Evolutionary conservation across 2,888 invertebrate genomes (phyloP).

Genomic region (Nipponacmea schrenckii): DNA sequence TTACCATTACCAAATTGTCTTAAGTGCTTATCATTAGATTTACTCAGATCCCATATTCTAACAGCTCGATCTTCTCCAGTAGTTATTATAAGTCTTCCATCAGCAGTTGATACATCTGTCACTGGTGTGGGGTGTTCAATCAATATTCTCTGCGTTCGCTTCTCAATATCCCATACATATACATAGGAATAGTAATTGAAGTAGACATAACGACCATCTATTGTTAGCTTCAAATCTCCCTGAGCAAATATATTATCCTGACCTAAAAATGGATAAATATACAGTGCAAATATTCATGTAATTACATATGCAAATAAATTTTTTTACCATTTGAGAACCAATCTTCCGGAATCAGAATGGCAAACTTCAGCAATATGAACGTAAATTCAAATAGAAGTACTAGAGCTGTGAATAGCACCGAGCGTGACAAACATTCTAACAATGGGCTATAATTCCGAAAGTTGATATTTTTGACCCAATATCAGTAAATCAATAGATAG

Average conservation of each 20-base stretch:
- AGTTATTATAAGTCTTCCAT: slow-evolving; percentile 26
- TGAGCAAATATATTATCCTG: slow-evolving; percentile 5
- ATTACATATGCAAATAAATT: too few species aligned
- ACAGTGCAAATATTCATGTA: too few species aligned
- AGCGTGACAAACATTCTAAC: too few species aligned
- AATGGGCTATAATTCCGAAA: too few species aligned
- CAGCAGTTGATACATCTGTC: slow-evolving; percentile 19
- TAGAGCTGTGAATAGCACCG: too few species aligned
- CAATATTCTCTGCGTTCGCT: background rate
- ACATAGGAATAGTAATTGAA: background rate
- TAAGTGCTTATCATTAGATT: background rate
- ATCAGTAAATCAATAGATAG: too few species aligned
- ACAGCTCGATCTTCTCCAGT: slow-evolving; percentile 33
- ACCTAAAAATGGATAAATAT: background rate
- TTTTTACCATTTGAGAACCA: too few species aligned
- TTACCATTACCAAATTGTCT: background rate
- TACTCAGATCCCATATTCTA: slow-evolving; percentile 32
- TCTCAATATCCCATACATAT: slow-evolving; percentile 2
- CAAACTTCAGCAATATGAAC: too few species aligned
- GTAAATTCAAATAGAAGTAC: too few species aligned
- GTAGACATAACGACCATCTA: background rate
- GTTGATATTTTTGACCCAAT: too few species aligned
- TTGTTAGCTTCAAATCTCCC: background rate
- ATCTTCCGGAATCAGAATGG: too few species aligned
- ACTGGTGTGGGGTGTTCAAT: slow-evolving; percentile 10